Evolutionary conservation across 1,140 invertebrate species (phyloP).

Genomic region (Pseudomyrmex concolor): DNA sequence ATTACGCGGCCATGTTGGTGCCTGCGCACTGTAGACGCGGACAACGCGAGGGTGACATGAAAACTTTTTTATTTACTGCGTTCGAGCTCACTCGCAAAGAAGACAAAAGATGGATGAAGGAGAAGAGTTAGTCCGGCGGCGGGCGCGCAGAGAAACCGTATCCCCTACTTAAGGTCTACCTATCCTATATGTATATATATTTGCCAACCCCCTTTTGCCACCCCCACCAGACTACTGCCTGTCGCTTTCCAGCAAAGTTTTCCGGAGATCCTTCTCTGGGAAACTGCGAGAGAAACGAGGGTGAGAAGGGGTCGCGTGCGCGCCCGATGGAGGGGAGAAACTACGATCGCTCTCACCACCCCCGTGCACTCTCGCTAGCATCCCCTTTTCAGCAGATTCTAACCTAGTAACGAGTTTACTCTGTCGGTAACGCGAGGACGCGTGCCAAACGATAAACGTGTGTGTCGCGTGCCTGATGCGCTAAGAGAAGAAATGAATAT

Average conservation of each 20-base stretch:
- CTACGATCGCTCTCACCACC: conserved; percentile 66
- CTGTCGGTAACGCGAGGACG: conserved; percentile 73
- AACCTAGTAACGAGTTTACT: conserved; percentile 75
- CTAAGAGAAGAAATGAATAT: conserved; percentile 69
- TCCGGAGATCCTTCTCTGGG: conserved; percentile 73
- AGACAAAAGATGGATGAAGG: conserved; percentile 52
- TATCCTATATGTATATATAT: conserved; percentile 66
- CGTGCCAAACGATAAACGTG: conserved; percentile 71
- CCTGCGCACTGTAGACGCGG: conserved; percentile 69
- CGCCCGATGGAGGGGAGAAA: conserved; percentile 67
- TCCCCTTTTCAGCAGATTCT: conserved; percentile 73
- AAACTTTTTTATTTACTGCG: conserved; percentile 82
- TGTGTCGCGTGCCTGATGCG: conserved; percentile 69
- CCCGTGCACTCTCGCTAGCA: conserved; percentile 65
- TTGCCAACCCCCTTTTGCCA: conserved; percentile 63
- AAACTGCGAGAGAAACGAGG: conserved; percentile 64
- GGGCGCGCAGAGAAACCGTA: conserved; percentile 44
- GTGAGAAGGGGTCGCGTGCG: conserved; percentile 36
- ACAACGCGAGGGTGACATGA: conserved; percentile 75
- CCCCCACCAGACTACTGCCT: conserved; percentile 62
- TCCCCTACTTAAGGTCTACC: conserved; percentile 69
- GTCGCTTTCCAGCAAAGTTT: conserved; percentile 75
- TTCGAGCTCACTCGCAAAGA: conserved; percentile 69
- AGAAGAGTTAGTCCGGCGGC: conserved; percentile 10
- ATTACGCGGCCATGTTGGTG: conserved; percentile 76